Base-by-base conservation (phyloP, 2,888 invertebrate genomes). In the Orthonevra nobilis region DNA sequence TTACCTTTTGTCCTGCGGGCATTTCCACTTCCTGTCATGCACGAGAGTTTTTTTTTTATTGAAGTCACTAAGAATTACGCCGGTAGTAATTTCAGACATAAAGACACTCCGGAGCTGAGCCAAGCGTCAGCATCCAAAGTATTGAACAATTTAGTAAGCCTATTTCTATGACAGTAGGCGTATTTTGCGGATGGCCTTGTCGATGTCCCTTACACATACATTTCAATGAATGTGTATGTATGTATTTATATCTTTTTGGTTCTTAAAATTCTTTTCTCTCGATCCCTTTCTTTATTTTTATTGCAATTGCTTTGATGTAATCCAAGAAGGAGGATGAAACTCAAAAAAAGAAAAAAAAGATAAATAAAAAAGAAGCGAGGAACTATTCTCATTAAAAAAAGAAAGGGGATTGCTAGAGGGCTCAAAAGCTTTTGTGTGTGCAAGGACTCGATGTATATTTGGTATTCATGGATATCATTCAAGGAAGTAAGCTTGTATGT, bases 241-340 rank as follows among this genome's bases (percentile, higher is more conserved):
- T n/a, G n/a, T n/a, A n/a, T 56, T 10, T 19, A 1, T 7, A 3
- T 56, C 20, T 9, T 40, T 17, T 23, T 42, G n/a, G 4, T 66
- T 32, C 14, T 48, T 9, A 38, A 9, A 28, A 48, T 54, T 26
- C 30, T 54, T 40, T 61, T 60, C 38, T 46, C 23, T 54, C 12
- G 36, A 40, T 26, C 32, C 77, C 63, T 46, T 72, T 54, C 46
- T 66, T 64, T 60, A 66, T 72, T 72, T 77, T 72, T 66, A 72
- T 70, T 77, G 64, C 70, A 64, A 64, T 58, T 64, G 70, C 63
- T 70, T 70, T 64, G 58, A 77, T 77, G 64, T 77, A 72, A 77
- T 72, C 64, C 52, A 44, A 20, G 46, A 20, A 40, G 38, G 38
- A 50, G n/a, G 52, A 50, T 32, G 26, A 28, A 12, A 1, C 20